Base-by-base conservation (phyloP, 2,797 vertebrate genomes). In the Anomalospiza imberbis region DNA sequence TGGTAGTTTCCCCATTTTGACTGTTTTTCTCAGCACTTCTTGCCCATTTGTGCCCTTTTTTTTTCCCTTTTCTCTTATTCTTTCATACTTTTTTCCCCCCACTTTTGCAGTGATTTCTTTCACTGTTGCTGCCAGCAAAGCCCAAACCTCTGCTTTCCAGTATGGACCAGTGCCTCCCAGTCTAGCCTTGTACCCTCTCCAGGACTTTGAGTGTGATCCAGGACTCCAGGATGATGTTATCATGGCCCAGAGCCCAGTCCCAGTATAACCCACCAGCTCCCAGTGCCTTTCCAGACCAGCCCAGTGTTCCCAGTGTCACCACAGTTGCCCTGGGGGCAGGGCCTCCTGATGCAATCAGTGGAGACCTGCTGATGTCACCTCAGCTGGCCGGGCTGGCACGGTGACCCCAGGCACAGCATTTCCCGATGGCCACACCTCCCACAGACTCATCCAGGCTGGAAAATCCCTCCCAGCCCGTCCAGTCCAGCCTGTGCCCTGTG, bases 401-500 rank as follows among this genome's bases (percentile, higher is more conserved):
- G 47, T 36, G 38, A 6, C 32, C 42, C 25, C 42, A 48, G 34
- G 42, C 24, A 9, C 34, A 5, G 7, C 17, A 4, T 34, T 20
- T 26, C 29, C 40, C 0, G 0, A 5, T 14, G 44, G 53, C 17
- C 36, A 58, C 36, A 32, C 5, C 12, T 50, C 7, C 38, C 51
- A 22, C 8, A 18, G 50, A 13, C 22, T 17, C 36, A 12, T 20
- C n/a, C 53, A 16, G 18, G 16, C 2, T 36, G 50, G 42, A 36
- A 48, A 63, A 78, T 7, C 1, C 7, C 17, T 1, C 28, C 42
- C 44, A 55, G 34, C 3, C 24, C 48, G 17, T 1, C 0, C 0
- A 36, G 26, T 19, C 17, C 26, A 3, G 6, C 7, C 29, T 45
- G 15, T 51, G 18, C 15, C n/a, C 0, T 0, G 6, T 8, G 0